Evolutionary conservation across 2,797 vertebrate genomes (phyloP).

Genomic region (Aphelocoma californica): DNA sequence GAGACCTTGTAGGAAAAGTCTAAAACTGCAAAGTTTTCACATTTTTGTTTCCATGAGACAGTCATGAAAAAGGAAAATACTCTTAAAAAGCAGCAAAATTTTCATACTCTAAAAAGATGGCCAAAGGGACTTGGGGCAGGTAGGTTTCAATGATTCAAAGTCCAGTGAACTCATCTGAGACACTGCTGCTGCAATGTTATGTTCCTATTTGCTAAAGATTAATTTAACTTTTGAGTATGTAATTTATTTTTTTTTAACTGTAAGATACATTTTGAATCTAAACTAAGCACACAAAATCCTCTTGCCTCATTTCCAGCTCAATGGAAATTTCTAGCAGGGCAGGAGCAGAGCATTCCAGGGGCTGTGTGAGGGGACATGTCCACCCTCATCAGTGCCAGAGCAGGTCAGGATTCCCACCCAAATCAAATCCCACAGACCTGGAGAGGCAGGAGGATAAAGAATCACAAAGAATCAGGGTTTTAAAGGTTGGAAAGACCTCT

Average conservation of each 20-base stretch:
- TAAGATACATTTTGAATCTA: background rate
- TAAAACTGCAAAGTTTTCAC: background rate
- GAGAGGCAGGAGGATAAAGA: background rate
- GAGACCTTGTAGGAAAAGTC: background rate
- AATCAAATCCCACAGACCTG: background rate
- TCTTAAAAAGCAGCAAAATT: background rate
- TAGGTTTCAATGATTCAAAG: background rate
- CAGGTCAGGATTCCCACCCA: background rate
- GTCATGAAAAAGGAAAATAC: background rate
- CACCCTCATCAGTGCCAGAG: background rate
- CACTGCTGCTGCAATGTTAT: background rate
- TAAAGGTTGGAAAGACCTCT: background rate
- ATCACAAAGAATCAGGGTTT: background rate
- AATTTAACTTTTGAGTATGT: background rate
- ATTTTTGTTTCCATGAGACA: background rate
- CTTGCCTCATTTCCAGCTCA: background rate
- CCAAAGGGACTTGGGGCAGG: rapidly evolving
- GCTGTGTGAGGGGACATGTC: background rate
- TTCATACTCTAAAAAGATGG: background rate
- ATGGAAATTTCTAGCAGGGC: background rate
- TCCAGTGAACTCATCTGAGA: background rate
- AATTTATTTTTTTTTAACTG: background rate
- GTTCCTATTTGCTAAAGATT: background rate
- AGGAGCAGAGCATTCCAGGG: background rate
- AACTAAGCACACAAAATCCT: background rate